phyloP scores from a whole-genome alignment of 2,888 invertebrate genomes.

The Eupithecia subumbrata region DNA sequence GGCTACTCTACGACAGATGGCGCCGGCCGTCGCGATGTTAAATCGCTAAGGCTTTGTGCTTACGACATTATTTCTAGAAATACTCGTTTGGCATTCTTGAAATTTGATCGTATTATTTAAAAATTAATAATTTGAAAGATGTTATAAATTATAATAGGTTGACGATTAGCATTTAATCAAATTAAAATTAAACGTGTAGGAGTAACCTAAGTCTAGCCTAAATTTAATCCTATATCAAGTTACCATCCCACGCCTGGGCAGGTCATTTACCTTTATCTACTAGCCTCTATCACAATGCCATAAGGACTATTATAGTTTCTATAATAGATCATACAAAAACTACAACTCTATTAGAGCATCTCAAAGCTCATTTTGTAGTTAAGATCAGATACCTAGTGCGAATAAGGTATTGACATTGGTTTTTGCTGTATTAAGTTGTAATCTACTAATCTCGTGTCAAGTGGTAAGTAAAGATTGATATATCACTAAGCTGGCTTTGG shows the following conservation, averaged over 20 bases:
- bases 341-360: conserved; percentile 15
- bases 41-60: not conserved
- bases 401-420: conserved; percentile 20
- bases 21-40: conserved; percentile 23
- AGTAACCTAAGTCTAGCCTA: conserved; percentile 20
- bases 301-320: conserved; percentile 16
- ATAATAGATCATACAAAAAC: conserved; percentile 7
- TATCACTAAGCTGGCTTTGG: conserved; percentile 7
- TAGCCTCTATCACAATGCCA: conserved; percentile 13
- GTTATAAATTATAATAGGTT: conserved; percentile 1
- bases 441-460: conserved; percentile 25
- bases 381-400: conserved; percentile 8
- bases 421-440: conserved; percentile 29
- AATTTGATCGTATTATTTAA: not conserved
- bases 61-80: not conserved
- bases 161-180: conserved; percentile 16
- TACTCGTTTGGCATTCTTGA: not conserved
- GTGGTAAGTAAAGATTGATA: conserved; percentile 6
- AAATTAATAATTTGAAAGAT: not conserved
- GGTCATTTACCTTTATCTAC: conserved; percentile 24
- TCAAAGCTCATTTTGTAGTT: conserved; percentile 15
- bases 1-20: conserved; percentile 36
- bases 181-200: conserved; percentile 25
- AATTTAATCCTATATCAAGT: conserved; percentile 20
- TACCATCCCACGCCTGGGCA: conserved; percentile 16